These are phyloP conservation scores for Exocentrus adspersus DNA, from an alignment of 2,888 invertebrate genomes.

Conservation along the genomic window DNA sequence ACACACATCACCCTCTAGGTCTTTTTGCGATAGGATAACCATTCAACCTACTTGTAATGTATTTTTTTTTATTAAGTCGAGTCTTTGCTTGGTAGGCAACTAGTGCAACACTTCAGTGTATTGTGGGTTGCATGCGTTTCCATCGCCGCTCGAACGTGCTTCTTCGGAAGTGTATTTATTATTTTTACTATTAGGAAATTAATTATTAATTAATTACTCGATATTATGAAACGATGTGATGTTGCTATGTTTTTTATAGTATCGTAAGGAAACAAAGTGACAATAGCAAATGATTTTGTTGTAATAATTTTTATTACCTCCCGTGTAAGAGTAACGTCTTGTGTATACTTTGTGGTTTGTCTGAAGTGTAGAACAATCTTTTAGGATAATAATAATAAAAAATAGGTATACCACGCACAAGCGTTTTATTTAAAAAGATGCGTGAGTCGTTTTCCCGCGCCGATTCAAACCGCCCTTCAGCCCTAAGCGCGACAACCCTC, in stretches of 20 bases:
- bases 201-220: neutral
- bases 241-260: constrained; percentile 9
- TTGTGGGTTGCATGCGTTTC: too few relatives aligned
- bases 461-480: neutral
- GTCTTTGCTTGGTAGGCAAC: too few relatives aligned
- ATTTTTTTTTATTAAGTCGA: too few relatives aligned
- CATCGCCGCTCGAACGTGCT: neutral
- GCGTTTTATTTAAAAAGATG: constrained; percentile 2
- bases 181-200: constrained; percentile 7
- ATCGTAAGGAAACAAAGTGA: constrained; percentile 12
- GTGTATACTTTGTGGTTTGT: constrained; percentile 38
- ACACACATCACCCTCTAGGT: constrained; percentile 16
- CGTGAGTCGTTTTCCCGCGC: constrained; percentile 5
- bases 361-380: constrained; percentile 43
- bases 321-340: constrained; percentile 24
- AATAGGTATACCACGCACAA: constrained; percentile 15
- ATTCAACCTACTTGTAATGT: too few relatives aligned
- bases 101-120: too few relatives aligned
- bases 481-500: constrained; percentile 20
- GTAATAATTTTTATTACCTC: constrained; percentile 16
- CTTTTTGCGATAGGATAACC: constrained; percentile 9
- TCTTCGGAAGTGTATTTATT: constrained; percentile 16
- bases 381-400: constrained; percentile 41
- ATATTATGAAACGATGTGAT: constrained; percentile 18
- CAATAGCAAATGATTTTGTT: constrained; percentile 18